These are phyloP conservation scores for Dreissena polymorpha DNA, from an alignment of 1,140 invertebrate genomes.

Conservation along the genomic window DNA sequence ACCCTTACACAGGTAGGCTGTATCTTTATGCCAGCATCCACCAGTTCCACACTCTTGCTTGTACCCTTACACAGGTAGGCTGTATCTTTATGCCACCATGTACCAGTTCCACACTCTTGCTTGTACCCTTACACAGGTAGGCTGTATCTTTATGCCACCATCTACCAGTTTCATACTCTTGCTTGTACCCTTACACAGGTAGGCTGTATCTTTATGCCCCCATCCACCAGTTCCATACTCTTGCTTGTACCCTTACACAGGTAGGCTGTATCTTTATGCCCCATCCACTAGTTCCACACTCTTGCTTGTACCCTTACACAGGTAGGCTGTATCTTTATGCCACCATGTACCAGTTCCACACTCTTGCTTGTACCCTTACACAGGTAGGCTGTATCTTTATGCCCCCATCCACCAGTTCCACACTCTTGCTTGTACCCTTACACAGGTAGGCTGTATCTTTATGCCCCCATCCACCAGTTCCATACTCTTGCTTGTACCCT, in stretches of 20 bases:
- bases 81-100: background rate
- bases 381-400: constrained; percentile 72
- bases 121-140: constrained; percentile 81
- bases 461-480: constrained; percentile 91
- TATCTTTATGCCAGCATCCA: constrained; percentile 82
- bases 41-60: constrained; percentile 90
- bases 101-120: constrained; percentile 93
- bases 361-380: constrained; percentile 84
- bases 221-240: constrained; percentile 93
- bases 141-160: background rate
- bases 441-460: constrained; percentile 75
- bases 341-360: constrained; percentile 95
- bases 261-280: constrained; percentile 50
- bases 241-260: constrained; percentile 84
- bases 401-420: constrained; percentile 94
- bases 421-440: constrained; percentile 84
- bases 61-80: constrained; percentile 81
- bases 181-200: constrained; percentile 82
- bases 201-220: background rate
- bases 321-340: constrained; percentile 54
- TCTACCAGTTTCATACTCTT: constrained; percentile 94
- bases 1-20: constrained; percentile 81
- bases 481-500: constrained; percentile 86
- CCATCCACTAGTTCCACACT: constrained; percentile 94
- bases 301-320: constrained; percentile 84